Base-by-base conservation (phyloP, 2,113 vertebrate species). In the Siphamia tubifer region DNA sequence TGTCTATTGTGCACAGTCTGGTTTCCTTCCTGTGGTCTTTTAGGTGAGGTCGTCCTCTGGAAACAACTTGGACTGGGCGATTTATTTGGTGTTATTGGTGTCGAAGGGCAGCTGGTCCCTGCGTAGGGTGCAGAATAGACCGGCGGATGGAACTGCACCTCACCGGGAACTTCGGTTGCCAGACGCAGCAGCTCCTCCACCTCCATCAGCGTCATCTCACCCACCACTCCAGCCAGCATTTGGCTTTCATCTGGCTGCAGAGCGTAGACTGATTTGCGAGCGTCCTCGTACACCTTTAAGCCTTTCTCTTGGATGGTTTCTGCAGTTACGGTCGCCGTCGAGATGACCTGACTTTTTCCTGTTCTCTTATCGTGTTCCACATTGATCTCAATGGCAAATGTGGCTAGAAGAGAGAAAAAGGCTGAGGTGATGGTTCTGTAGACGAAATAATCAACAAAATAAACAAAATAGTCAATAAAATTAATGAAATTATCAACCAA, bases 381-480 rank as follows among this genome's bases (percentile, higher is more conserved):
- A 79, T 92, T 96, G 71, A 99, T 98, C 91, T 98, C 95, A 94
- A 99, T 95, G 4, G 95, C 95, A 84, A 97, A 96, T 35, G 95
- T 85, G 20, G 96, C 97, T 99, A 91, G 12, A 82, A 76, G 4
- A 25, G 86, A 79, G 8, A 66, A 31, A 9, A 56, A 74, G 4
- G 40, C 13, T 17, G 2, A 39, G 0, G 9, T 24, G 9, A 49
- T 23, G 4, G 17, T 24, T 56, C 17, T 48, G 47, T 10, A n/a
- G n/a, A n/a, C n/a, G n/a, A n/a, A n/a, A n/a, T n/a, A n/a, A n/a
- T n/a, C n/a, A n/a, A n/a, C n/a, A n/a, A n/a, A n/a, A n/a, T n/a
- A n/a, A n/a, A n/a, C n/a, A n/a, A n/a, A n/a, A n/a, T n/a, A n/a
- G n/a, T n/a, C n/a, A n/a, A n/a, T n/a, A n/a, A n/a, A n/a, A n/a